phyloP scores from a whole-genome alignment of 2,888 invertebrate species.

The Baronia brevicornis region DNA sequence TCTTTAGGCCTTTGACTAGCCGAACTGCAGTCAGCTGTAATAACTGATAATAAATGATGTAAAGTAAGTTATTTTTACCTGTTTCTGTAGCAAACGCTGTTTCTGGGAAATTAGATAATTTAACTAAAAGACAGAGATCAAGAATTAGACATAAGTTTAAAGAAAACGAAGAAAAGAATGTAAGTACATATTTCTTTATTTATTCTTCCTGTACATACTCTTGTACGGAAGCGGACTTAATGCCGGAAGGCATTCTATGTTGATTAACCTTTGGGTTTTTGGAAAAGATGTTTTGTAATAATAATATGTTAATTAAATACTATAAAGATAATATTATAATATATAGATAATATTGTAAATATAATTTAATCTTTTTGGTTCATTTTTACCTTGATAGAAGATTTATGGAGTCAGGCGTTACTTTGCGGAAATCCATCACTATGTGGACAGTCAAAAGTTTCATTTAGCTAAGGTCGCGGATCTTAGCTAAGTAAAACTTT shows the following conservation, averaged over 20 bases:
- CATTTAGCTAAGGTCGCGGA: no score
- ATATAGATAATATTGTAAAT: background rate
- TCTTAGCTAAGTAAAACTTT: no score
- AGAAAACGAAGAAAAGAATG: background rate
- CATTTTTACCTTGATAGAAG: no score
- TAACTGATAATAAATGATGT: no score
- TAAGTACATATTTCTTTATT: constrained; percentile 6
- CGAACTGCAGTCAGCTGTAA: no score
- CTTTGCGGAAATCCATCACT: no score
- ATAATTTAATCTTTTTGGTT: background rate
- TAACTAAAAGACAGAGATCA: constrained; percentile 6
- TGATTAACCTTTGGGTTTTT: no score
- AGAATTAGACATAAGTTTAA: constrained; percentile 1
- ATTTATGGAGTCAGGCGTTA: no score
- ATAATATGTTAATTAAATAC: no score
- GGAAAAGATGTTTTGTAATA: no score
- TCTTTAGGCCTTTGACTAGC: no score
- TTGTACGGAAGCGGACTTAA: background rate
- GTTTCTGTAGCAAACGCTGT: background rate
- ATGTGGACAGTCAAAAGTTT: no score
- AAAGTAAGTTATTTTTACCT: background rate
- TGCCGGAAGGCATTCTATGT: background rate
- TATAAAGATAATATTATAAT: background rate
- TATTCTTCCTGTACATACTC: background rate
- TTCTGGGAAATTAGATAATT: background rate